phyloP scores from a whole-genome alignment of 2,113 vertebrate genomes.

The Philantomba maxwellii region DNA sequence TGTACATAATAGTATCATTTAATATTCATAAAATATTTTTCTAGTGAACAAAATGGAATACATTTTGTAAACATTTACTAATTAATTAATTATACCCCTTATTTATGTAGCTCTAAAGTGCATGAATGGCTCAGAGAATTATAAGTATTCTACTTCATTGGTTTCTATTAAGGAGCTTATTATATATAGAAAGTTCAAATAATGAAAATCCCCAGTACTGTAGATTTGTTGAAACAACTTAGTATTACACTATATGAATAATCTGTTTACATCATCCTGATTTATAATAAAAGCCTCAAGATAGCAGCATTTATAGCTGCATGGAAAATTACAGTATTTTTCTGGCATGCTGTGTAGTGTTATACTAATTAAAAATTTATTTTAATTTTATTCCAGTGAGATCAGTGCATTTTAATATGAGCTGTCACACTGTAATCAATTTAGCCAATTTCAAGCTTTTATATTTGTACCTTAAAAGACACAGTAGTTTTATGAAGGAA shows the following conservation, averaged over 20 bases:
- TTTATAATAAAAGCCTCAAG: constrained; percentile 5
- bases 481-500: neutral
- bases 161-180: neutral
- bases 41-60: neutral
- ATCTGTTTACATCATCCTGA: neutral
- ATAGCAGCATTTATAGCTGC: neutral
- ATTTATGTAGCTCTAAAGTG: neutral
- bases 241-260: neutral
- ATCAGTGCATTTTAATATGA: constrained; percentile 17
- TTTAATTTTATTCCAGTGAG: constrained; percentile 31
- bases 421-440: neutral
- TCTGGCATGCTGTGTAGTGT: neutral
- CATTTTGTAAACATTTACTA: neutral
- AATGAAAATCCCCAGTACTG: neutral
- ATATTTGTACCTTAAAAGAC: neutral
- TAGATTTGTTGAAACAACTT: neutral
- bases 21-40: neutral
- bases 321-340: neutral
- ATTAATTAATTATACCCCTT: neutral
- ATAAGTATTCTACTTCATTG: neutral
- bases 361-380: constrained; percentile 40
- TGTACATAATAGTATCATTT: neutral
- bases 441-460: neutral
- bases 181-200: neutral
- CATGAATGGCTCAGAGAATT: neutral